Conservation (phyloP, 2,113 vertebrate species). For the Hippocampus barbouri region DNA sequence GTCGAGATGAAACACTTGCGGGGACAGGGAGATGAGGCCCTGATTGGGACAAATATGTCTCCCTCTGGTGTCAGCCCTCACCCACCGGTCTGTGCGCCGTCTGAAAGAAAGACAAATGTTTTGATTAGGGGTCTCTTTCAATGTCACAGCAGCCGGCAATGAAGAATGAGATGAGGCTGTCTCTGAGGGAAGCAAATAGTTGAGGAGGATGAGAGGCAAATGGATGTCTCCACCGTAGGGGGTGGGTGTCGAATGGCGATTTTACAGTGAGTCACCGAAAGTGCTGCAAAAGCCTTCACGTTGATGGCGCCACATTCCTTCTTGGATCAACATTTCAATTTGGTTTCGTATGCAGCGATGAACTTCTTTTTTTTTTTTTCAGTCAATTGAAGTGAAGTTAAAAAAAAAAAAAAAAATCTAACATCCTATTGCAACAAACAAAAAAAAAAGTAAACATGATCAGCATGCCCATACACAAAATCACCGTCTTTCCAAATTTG, state of each 20-base stretch:
- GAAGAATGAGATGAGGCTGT: slow-evolving; percentile 62
- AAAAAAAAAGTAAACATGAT: no score
- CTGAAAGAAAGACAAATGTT: slow-evolving; percentile 78
- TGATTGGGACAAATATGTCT: slow-evolving; percentile 77
- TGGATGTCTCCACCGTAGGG: slow-evolving; percentile 58
- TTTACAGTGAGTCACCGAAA: slow-evolving; percentile 45
- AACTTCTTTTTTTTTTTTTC: not conserved
- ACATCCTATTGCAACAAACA: no score
- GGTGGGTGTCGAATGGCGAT: slow-evolving; percentile 32
- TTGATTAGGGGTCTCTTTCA: slow-evolving; percentile 76
- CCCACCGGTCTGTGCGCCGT: slow-evolving; percentile 58
- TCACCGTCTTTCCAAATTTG: slow-evolving; percentile 44
- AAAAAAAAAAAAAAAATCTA: no score
- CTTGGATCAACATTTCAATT: slow-evolving; percentile 22
- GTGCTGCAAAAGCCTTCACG: slow-evolving; percentile 36
- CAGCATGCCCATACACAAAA: not conserved
- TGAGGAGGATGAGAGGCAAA: slow-evolving; percentile 58
- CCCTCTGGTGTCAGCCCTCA: slow-evolving; percentile 72
- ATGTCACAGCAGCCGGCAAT: slow-evolving; percentile 62
- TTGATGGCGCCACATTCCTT: slow-evolving; percentile 49
- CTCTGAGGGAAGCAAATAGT: slow-evolving; percentile 58
- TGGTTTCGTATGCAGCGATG: slow-evolving; percentile 5
- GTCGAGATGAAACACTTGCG: slow-evolving; percentile 63
- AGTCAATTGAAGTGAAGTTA: not conserved
- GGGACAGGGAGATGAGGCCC: slow-evolving; percentile 63